phyloP scores from a whole-genome alignment of 2,888 invertebrate genomes.

The Lycocerus yunnanus region DNA sequence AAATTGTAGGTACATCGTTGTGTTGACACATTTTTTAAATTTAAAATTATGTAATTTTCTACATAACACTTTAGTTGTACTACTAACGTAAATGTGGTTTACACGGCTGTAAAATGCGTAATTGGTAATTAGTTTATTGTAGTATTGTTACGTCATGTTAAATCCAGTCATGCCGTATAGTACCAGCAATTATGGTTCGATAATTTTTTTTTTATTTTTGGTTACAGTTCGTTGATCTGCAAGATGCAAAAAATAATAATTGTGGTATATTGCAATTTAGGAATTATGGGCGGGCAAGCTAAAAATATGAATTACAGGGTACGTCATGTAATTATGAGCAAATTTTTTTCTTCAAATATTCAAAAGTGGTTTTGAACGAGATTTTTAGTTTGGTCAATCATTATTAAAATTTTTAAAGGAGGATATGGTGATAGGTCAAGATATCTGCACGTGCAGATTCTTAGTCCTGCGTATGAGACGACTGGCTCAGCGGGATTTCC shows the following conservation, averaged over 20 bases:
- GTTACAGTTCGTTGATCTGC: not conserved
- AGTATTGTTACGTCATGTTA: not conserved
- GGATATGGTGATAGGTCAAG: not conserved
- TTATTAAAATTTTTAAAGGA: not conserved
- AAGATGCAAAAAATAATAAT: constrained; percentile 2
- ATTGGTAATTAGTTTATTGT: not conserved
- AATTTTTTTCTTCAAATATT: not conserved
- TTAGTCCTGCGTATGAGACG: constrained; percentile 11
- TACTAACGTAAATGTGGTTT: not conserved
- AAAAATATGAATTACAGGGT: constrained; percentile 3
- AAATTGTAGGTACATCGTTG: not conserved
- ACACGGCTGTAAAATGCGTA: not conserved
- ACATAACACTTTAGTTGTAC: not conserved
- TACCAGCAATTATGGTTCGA: not conserved
- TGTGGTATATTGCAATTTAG: constrained; percentile 1
- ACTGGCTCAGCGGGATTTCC: constrained; percentile 23
- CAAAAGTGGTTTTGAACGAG: not conserved
- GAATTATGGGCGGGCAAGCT: not conserved
- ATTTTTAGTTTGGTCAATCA: not conserved
- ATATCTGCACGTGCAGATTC: constrained; percentile 17
- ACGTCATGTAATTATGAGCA: not conserved
- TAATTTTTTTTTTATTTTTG: not conserved
- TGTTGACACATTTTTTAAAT: not conserved
- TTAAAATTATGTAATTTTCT: not conserved
- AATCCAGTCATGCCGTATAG: not conserved